These are phyloP conservation scores for Lasioglossum leucozonium DNA, from an alignment of 2,888 invertebrate genomes.

Conservation along the genomic window DNA sequence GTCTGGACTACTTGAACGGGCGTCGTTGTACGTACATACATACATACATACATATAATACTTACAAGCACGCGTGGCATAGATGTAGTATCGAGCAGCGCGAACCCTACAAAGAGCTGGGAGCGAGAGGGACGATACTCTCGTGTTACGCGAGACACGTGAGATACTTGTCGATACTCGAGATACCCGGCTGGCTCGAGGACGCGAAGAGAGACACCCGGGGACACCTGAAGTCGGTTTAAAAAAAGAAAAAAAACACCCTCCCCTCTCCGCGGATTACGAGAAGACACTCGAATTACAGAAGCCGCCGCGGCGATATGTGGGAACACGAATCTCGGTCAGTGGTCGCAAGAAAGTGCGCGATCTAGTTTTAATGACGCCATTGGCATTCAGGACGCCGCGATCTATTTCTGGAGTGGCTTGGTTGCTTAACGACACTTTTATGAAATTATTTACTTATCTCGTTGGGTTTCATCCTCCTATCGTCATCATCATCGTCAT, in stretches of 20 bases:
- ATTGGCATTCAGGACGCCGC: constrained; percentile 53
- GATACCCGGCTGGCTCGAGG: constrained; percentile 59
- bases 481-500: not conserved
- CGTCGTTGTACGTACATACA: not conserved
- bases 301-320: constrained; percentile 18
- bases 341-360: constrained; percentile 58
- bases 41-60: too few species aligned
- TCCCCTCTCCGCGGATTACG: constrained; percentile 55
- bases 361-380: constrained; percentile 57
- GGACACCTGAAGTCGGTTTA: constrained; percentile 45
- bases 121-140: constrained; percentile 45
- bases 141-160: constrained; percentile 63
- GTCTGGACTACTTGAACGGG: constrained; percentile 38
- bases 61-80: too few species aligned
- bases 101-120: constrained; percentile 32
- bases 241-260: too few species aligned
- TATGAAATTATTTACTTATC: constrained; percentile 37
- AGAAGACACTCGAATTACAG: constrained; percentile 62
- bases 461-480: not conserved
- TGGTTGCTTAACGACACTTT: constrained; percentile 28
- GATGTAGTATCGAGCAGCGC: constrained; percentile 23
- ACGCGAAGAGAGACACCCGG: constrained; percentile 23
- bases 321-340: constrained; percentile 63
- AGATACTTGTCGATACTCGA: constrained; percentile 67
- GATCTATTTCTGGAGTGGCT: constrained; percentile 37